A percentile compares a stretch with the other conserved stretches of the same genome.
phyloP scores from a whole-genome alignment of 2,888 invertebrate species.

The Conops quadrifasciatus region DNA sequence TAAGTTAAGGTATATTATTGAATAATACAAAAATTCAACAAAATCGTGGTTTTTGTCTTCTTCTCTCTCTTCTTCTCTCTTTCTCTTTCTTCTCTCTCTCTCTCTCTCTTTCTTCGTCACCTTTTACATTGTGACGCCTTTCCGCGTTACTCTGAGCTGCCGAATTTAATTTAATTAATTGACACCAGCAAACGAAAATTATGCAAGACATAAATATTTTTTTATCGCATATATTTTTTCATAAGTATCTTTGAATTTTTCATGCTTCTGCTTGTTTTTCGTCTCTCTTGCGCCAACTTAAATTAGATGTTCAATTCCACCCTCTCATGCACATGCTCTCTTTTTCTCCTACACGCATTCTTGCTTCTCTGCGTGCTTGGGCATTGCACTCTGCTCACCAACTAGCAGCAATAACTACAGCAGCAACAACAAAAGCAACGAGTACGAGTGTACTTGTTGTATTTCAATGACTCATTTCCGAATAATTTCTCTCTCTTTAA shows the following conservation, averaged over 20 bases:
- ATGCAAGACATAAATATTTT: conserved; percentile 36
- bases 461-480: conserved; percentile 35
- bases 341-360: conserved; percentile 12
- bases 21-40: no score
- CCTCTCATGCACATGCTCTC: conserved; percentile 5
- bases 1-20: no score
- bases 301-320: neutral
- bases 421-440: conserved; percentile 19
- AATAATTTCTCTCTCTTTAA: conserved; percentile 17
- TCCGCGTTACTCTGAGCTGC: no score
- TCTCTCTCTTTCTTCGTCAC: neutral
- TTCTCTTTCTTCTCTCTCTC: conserved; percentile 24
- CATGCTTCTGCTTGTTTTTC: conserved; percentile 1
- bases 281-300: conserved; percentile 17
- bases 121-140: conserved; percentile 3
- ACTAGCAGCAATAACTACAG: conserved; percentile 16
- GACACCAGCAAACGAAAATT: conserved; percentile 32
- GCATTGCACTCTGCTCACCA: conserved; percentile 32
- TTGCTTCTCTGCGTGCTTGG: conserved; percentile 16
- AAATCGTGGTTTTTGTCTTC: no score
- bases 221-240: conserved; percentile 1
- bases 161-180: conserved; percentile 33
- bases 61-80: conserved; percentile 30
- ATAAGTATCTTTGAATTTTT: neutral
- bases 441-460: no score